Evolutionary conservation across 2,113 vertebrate species (phyloP).

Genomic region (Verasper variegatus): DNA sequence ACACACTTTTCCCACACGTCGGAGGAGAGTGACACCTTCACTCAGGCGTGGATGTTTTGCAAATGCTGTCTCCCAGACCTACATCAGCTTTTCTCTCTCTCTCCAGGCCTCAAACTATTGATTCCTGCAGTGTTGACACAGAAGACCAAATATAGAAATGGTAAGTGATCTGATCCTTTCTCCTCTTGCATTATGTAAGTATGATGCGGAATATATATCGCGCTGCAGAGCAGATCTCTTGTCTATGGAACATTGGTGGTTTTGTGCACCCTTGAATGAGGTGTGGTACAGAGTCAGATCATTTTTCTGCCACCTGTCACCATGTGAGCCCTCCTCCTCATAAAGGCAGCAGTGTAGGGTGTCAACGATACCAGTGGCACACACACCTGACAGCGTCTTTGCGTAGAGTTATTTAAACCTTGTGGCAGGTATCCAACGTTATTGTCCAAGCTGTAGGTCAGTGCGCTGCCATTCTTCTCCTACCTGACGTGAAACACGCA

Average conservation of each 20-base stretch:
- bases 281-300: constrained; percentile 22
- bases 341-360: constrained; percentile 64
- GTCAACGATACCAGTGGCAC: constrained; percentile 24
- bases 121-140: constrained; percentile 60
- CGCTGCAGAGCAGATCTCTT: constrained; percentile 14
- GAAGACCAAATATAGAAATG: constrained; percentile 69
- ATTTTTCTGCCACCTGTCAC: constrained; percentile 42
- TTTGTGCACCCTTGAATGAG: constrained; percentile 48
- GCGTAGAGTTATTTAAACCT: constrained; percentile 13
- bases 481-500: neutral
- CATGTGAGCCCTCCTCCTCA: constrained; percentile 17
- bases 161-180: constrained; percentile 56
- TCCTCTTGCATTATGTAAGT: constrained; percentile 25
- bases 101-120: constrained; percentile 54
- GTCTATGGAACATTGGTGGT: neutral
- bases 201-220: neutral
- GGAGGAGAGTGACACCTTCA: neutral
- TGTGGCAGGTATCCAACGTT: neutral
- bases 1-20: neutral
- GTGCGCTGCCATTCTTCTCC: neutral
- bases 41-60: neutral
- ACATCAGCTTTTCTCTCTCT: constrained; percentile 49
- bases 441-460: constrained; percentile 6
- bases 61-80: neutral
- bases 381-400: constrained; percentile 21